Evolutionary conservation across 2,113 vertebrate species (phyloP).

Genomic region (Lamprologus sp.): DNA sequence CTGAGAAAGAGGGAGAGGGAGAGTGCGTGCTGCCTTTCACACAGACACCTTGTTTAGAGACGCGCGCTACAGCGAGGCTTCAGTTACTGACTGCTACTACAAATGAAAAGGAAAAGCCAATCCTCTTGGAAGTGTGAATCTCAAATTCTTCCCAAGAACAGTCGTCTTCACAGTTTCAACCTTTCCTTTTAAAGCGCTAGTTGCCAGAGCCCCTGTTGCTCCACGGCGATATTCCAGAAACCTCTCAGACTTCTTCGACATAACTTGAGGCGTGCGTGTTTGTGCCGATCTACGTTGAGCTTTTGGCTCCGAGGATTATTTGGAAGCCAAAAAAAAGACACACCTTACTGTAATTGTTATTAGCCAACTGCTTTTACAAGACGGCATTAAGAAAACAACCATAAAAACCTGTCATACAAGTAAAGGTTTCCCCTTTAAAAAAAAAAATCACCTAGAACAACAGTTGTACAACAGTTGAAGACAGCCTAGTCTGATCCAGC

Average conservation of each 20-base stretch:
- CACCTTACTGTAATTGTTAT: constrained; percentile 7
- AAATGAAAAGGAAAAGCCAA: constrained; percentile 50
- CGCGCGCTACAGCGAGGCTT: background rate
- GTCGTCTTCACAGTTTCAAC: background rate
- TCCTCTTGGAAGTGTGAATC: constrained; percentile 28
- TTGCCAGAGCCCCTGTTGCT: background rate
- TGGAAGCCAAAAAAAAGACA: background rate
- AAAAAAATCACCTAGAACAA: background rate
- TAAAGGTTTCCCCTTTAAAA: background rate
- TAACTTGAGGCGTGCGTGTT: background rate
- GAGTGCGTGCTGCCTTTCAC: background rate
- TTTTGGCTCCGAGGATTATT: background rate
- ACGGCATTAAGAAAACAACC: background rate
- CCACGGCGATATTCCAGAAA: background rate
- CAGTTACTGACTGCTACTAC: constrained; percentile 41
- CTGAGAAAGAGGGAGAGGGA: background rate
- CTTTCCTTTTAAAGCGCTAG: background rate
- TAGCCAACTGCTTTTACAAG: background rate
- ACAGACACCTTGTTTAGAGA: background rate
- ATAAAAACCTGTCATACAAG: constrained; percentile 22
- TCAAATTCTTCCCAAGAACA: constrained; percentile 26
- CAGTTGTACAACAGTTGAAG: background rate
- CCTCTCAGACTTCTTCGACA: background rate
- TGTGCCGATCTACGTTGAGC: background rate
- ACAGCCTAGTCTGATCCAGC: background rate